These are phyloP conservation scores for Archips crataeganus DNA, from an alignment of 2,888 invertebrate genomes.

Conservation along the genomic window DNA sequence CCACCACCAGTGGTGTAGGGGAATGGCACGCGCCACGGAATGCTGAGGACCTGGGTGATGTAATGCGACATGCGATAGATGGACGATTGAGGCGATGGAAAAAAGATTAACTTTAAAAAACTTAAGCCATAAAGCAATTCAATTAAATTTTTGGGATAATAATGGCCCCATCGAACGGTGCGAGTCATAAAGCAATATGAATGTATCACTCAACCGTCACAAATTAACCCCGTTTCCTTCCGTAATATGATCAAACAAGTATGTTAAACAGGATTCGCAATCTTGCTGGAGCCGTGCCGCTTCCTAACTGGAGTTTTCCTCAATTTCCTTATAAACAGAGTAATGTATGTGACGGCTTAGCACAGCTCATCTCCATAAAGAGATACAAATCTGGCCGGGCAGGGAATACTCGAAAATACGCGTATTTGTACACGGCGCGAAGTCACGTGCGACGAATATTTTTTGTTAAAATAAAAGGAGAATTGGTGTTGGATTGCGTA, in stretches of 20 bases:
- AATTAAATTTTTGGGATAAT: no score
- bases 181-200: neutral
- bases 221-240: neutral
- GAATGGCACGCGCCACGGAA: no score
- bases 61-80: no score
- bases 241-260: constrained; percentile 6
- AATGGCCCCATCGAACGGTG: no score
- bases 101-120: no score
- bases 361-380: constrained; percentile 26
- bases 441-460: constrained; percentile 23
- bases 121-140: no score
- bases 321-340: constrained; percentile 33
- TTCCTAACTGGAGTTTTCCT: constrained; percentile 2
- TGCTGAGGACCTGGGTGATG: no score
- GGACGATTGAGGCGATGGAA: no score
- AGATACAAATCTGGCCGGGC: constrained; percentile 37
- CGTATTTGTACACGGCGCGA: constrained; percentile 15
- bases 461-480: constrained; percentile 33
- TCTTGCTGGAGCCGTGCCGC: constrained; percentile 1
- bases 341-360: constrained; percentile 33
- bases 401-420: constrained; percentile 15
- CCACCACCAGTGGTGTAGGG: no score
- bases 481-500: constrained; percentile 24
- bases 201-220: neutral
- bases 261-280: constrained; percentile 26